Evolutionary conservation across 2,888 invertebrate species (phyloP).

Genomic region (Chirona hameri): DNA sequence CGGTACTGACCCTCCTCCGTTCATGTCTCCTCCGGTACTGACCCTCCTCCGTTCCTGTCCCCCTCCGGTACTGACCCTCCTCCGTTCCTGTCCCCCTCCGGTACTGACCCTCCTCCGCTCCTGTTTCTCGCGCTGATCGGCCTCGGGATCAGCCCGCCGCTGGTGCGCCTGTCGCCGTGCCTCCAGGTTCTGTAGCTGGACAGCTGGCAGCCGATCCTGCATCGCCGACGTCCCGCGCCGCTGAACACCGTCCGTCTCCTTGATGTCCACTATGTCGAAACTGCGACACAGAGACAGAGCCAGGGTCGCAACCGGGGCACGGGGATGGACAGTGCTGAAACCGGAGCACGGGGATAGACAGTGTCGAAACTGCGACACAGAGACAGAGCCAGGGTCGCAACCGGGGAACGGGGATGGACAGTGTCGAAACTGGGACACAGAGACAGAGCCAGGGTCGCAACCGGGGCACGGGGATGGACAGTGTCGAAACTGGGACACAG

Average conservation of each 20-base stretch:
- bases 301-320: no score
- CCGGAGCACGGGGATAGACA: no score
- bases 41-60: neutral
- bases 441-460: no score
- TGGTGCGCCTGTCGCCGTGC: neutral
- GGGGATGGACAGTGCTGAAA: no score
- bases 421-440: no score
- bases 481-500: no score
- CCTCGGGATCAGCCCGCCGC: neutral
- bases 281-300: neutral
- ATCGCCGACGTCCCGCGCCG: neutral
- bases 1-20: neutral
- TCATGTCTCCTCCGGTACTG: neutral
- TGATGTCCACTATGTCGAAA: slow-evolving; percentile 12
- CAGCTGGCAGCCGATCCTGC: neutral
- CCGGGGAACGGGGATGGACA: no score
- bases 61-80: neutral
- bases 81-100: neutral
- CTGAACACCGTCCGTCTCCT: slow-evolving; percentile 23
- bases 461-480: no score
- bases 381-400: no score
- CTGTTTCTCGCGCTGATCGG: neutral
- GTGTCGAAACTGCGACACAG: no score
- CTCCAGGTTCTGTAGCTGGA: neutral
- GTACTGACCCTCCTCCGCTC: neutral